Evolutionary conservation across 2,888 invertebrate genomes (phyloP), one percentile per base, ranked within the genome.

Genomic region (Hecatera dysodea): DNA sequence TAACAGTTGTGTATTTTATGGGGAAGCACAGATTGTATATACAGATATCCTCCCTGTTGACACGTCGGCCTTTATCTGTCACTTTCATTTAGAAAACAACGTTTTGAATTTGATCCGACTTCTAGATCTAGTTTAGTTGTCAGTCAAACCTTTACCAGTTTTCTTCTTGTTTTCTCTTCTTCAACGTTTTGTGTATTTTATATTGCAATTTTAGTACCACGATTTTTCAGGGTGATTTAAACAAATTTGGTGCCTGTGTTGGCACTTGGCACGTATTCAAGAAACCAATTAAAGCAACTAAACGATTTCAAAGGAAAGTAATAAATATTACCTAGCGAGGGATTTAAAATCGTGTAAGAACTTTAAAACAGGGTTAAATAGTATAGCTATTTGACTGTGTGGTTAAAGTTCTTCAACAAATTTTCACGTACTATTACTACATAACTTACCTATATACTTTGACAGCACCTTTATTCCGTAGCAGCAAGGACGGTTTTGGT

Each of bases 231-330:
- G 11, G 5, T 46, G 12, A 53, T 64, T 2, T 63, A 7, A 15
- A 36, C 22, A 19, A 56, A 27, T 22, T 22, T 48, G 22, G 11
- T 22, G 9, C 36, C 57, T 24, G 7, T 2, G 33, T 52, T 46
- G 44, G 39, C 29, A 46, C 73, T 73, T 73, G 72, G 39, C 73
- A 60, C 57, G 44, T 48, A 17, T 44, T 60, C 74, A 66, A 67
- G n/a, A 55, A 74, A 42, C 42, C 22, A 64, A 73, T 57, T 46
- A 64, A 50, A 22, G 33, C 8, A 33, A 63, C 15, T 57, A 6
- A 52, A 44, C 36, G 0, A 52, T 72, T 63, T 27, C 17, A 15
- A 42, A 48, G n/a, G n/a, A n/a, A n/a, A n/a, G n/a, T n/a, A n/a
- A n/a, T n/a, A n/a, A n/a, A n/a, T n/a, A n/a, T n/a, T n/a, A n/a